These are phyloP conservation scores for Cepaea hortensis DNA, from an alignment of 2,888 invertebrate species.

Conservation along the genomic window DNA sequence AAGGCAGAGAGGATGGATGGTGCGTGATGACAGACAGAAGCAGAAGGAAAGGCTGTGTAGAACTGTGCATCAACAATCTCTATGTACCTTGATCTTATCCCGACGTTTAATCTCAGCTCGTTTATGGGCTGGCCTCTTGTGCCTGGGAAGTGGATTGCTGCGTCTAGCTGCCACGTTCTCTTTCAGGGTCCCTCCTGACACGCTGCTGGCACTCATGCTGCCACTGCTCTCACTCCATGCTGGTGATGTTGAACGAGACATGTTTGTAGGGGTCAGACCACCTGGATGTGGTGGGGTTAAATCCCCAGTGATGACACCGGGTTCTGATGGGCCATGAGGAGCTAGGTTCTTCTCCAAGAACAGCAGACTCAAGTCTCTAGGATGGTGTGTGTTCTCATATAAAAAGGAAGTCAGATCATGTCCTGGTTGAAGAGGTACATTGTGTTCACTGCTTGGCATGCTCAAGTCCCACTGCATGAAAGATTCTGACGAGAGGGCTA, in stretches of 20 bases:
- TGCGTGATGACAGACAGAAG: no score
- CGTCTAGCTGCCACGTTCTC: not conserved
- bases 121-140: constrained; percentile 54
- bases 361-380: constrained; percentile 33
- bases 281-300: constrained; percentile 39
- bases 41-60: no score
- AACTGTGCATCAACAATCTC: no score
- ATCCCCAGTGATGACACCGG: not conserved
- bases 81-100: constrained; percentile 54
- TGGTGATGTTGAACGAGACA: constrained; percentile 41
- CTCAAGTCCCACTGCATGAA: constrained; percentile 13
- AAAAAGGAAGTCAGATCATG: constrained; percentile 39
- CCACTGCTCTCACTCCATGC: constrained; percentile 50
- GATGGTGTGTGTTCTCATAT: constrained; percentile 33
- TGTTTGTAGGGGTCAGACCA: constrained; percentile 37
- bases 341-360: constrained; percentile 7
- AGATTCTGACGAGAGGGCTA: constrained; percentile 1
- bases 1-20: no score
- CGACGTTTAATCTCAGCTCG: constrained; percentile 54
- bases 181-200: not conserved
- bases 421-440: not conserved
- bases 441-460: not conserved
- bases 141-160: constrained; percentile 49
- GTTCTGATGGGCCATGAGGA: not conserved
- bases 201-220: constrained; percentile 46